Evolutionary conservation across 2,797 vertebrate species (phyloP), one percentile per base, ranked within the genome.

Genomic region (Prionace glauca): DNA sequence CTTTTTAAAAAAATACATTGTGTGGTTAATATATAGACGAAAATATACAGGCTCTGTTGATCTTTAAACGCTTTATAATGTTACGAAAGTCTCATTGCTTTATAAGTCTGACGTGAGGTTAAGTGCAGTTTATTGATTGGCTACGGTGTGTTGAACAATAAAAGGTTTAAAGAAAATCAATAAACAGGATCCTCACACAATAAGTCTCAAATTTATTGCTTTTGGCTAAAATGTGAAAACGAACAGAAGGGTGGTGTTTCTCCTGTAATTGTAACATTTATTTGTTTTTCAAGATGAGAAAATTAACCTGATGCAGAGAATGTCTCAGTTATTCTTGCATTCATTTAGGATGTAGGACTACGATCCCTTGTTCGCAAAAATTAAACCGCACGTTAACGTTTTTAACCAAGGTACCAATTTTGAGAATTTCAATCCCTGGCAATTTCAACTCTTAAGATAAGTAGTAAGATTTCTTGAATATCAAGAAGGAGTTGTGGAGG

Each of bases 141-240:
- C 41, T 45, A 32, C 74, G 5, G 3, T 94, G 20, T 32, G 65
- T 94, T 69, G 36, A 72, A 72, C 92, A 94, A 94, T 26, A 72
- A 26, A 56, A 74, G 3, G 11, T 56, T 50, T 18, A 56, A 74
- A 74, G 56, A 32, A 90, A 90, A 50, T 0, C 32, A 77, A 16
- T n/a, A 77, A 77, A 77, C 71, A 77, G 71, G 93, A 95, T 56
- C 45, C 69, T 77, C 0, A 77, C 45, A 74, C 69, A 95, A 95
- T 74, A 56, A 77, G 16, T 72, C 71, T 95, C 71, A 77, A 95
- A 92, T 32, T 41, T n/a, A 45, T 95, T 77, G 69, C 29, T 94
- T 94, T 93, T 9, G 67, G 41, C 45, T 94, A 74, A 77, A 94
- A 95, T 56, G 93, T 95, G 4, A 77, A 95, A 77, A 1, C 24